Evolutionary conservation across 1,140 invertebrate genomes (phyloP).

Genomic region (Scaptodrosophila lebanonensis): DNA sequence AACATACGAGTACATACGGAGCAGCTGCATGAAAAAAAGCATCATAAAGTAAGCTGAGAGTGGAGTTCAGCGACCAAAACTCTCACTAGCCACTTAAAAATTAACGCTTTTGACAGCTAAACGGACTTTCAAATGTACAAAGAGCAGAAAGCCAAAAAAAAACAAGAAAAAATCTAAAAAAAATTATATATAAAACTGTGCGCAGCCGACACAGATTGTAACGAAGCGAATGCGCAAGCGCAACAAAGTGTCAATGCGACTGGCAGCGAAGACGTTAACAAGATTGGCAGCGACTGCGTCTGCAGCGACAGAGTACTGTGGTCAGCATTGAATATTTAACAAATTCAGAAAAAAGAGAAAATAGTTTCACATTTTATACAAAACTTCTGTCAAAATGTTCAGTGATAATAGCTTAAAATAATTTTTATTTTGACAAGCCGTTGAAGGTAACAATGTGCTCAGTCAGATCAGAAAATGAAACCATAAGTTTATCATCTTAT

Average conservation of each 20-base stretch:
- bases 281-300: slow-evolving; percentile 43
- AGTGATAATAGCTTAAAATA: too few species aligned
- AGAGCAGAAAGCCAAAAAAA: slow-evolving; percentile 21
- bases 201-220: slow-evolving; percentile 44
- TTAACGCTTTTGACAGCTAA: slow-evolving; percentile 74
- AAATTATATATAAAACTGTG: slow-evolving; percentile 14
- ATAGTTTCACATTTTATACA: too few species aligned
- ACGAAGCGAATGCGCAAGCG: slow-evolving; percentile 40
- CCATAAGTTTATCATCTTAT: too few species aligned
- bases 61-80: slow-evolving; percentile 38
- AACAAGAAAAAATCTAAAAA: slow-evolving; percentile 21
- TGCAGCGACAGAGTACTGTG: too few species aligned
- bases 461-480: too few species aligned
- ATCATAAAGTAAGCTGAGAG: slow-evolving; percentile 6
- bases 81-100: slow-evolving; percentile 75
- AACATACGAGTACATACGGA: slow-evolving; percentile 1
- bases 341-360: too few species aligned
- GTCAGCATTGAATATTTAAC: too few species aligned
- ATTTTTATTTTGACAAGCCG: too few species aligned
- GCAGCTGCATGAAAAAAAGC: slow-evolving; percentile 47
- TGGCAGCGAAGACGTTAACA: background rate
- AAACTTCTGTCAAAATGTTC: too few species aligned
- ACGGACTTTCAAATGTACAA: slow-evolving; percentile 70
- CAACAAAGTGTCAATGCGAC: slow-evolving; percentile 71
- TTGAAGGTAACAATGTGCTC: too few species aligned